These are phyloP conservation scores for Oncorhynchus gorbuscha DNA, from an alignment of 2,113 vertebrate genomes.

Conservation along the genomic window DNA sequence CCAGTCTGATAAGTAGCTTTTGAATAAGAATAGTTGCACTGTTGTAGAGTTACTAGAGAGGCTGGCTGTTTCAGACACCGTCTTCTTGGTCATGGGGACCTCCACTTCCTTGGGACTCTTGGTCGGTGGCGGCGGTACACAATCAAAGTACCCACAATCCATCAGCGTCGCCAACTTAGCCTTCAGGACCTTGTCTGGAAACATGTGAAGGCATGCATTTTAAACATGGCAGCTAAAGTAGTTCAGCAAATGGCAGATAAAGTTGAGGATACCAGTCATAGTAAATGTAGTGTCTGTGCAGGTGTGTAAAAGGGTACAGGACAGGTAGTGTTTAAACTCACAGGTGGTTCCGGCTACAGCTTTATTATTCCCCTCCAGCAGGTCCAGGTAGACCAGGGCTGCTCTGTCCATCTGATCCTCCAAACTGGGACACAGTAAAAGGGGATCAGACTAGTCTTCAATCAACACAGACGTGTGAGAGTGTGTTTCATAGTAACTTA, in stretches of 20 bases:
- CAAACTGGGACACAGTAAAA: constrained; percentile 71
- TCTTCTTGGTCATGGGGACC: neutral
- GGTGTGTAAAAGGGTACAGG: neutral
- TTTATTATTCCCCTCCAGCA: constrained; percentile 90
- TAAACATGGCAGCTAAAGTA: neutral
- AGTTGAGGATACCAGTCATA: neutral
- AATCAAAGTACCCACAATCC: constrained; percentile 87
- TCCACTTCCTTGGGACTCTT: constrained; percentile 31
- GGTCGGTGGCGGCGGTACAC: constrained; percentile 74
- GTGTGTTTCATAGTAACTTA: neutral
- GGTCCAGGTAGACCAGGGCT: constrained; percentile 83
- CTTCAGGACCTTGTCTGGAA: constrained; percentile 86
- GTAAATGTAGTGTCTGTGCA: neutral
- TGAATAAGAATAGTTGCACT: neutral
- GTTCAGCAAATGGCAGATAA: neutral
- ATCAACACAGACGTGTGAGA: neutral
- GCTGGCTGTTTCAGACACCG: neutral
- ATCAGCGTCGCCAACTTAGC: constrained; percentile 83
- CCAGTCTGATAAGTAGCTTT: neutral
- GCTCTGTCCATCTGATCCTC: constrained; percentile 89
- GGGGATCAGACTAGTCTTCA: neutral
- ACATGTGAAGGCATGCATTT: neutral
- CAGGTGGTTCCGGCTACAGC: constrained; percentile 90
- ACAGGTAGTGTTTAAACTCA: constrained; percentile 66
- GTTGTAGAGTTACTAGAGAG: constrained; percentile 39